Evolutionary conservation across 2,113 vertebrate genomes (phyloP).

Genomic region (Falcunculus frontatus): DNA sequence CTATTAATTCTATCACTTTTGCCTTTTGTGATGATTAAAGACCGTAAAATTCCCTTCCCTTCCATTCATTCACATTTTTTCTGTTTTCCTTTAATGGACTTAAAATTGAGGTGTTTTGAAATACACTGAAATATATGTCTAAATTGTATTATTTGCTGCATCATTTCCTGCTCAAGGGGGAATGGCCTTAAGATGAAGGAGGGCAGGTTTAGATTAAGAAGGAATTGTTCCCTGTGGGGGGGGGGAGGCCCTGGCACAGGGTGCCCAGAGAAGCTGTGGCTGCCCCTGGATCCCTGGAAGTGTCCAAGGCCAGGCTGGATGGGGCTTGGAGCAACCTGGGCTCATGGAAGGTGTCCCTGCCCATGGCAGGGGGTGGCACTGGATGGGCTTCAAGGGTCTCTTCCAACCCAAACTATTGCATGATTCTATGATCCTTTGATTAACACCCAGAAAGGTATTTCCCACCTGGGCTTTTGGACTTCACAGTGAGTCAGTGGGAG

Average conservation of each 20-base stretch:
- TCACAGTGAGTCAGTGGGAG: not conserved
- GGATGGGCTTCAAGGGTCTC: not conserved
- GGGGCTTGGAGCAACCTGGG: fast-evolving
- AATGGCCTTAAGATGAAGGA: not conserved
- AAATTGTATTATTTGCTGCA: not conserved
- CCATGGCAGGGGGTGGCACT: not conserved
- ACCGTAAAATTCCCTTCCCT: not conserved
- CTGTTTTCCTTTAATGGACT: not conserved
- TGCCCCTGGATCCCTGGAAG: not conserved
- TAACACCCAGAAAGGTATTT: not conserved
- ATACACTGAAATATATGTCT: not conserved
- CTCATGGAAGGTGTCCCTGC: fast-evolving
- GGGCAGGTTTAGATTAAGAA: not conserved
- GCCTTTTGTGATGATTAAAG: not conserved
- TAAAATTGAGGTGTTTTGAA: not conserved
- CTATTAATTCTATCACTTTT: not conserved
- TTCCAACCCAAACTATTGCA: not conserved
- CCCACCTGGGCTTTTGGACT: not conserved
- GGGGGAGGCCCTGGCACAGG: fast-evolving
- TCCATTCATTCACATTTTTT: not conserved
- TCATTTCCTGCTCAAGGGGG: not conserved
- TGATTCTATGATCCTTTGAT: not conserved
- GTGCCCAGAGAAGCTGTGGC: not conserved
- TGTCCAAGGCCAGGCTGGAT: fast-evolving
- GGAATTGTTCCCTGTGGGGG: not conserved